Base-by-base conservation (phyloP, 2,888 invertebrate species). In the Sphinx pinastri region DNA sequence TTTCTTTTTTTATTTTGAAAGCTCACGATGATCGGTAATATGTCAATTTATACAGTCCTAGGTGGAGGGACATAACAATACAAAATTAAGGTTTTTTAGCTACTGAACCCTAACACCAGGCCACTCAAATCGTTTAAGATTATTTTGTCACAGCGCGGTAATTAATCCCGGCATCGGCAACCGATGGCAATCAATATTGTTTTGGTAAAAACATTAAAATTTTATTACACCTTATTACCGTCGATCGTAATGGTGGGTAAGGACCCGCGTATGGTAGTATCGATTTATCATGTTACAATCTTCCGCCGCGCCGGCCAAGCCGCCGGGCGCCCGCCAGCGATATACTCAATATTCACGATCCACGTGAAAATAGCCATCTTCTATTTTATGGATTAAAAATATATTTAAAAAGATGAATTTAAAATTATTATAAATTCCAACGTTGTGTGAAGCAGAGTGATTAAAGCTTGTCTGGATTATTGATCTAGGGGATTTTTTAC, bases 211-310 rank as follows among this genome's bases (percentile, higher is more conserved):
- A 84, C 82, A 83, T 85, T 81, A 59, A 85, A 81, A 80, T 82
- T 82, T 83, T 84, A 84, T 84, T 82, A 80, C 79, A 78, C 81
- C 81, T 81, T 81, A 86, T 86, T 83, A 85, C 84, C 81, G 78
- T 75, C 76, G 75, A 79, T 77, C 75, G 81, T 79, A 84, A 87
- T 82, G 79, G 80, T 79, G 74, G 82, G 79, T 84, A 78, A 77
- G 82, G 80, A 72, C 74, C 75, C 72, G 75, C 79, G 73, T 79
- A 79, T 82, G 80, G 81, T 80, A 75, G 79, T 76, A 79, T 79
- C 85, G 80, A 88, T 89, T 89, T 90, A 90, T 91, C 90, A 87
- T 82, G 81, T 86, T 88, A 88, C 89, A 89, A 91, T 91, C 90
- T 89, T 66, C 77, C 38, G 38, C 2, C 8, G 38, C 38, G 38